These are phyloP conservation scores for Eufriesea mexicana DNA, from an alignment of 1,140 invertebrate genomes.

Conservation along the genomic window DNA sequence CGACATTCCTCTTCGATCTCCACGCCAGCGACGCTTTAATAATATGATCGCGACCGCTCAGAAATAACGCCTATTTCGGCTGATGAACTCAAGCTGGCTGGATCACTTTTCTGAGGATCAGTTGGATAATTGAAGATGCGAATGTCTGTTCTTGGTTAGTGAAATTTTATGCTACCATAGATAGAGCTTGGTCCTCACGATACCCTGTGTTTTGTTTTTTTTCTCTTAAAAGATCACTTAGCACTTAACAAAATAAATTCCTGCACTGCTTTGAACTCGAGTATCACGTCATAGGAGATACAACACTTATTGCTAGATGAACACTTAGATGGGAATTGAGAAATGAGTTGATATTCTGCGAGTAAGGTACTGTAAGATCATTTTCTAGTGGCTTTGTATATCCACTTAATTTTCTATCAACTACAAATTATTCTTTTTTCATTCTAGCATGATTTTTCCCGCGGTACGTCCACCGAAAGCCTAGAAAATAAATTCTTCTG, in stretches of 20 bases:
- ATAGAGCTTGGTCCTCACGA: no score
- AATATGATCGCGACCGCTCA: constrained; percentile 59
- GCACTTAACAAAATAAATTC: no score
- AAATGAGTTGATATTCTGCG: not conserved
- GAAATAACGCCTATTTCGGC: constrained; percentile 46
- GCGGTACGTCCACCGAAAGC: not conserved
- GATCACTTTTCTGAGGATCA: not conserved
- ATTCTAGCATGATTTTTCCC: not conserved
- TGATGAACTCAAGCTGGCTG: no score
- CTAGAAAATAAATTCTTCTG: not conserved
- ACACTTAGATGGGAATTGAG: not conserved
- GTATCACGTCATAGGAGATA: no score
- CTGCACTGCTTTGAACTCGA: no score
- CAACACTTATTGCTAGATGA: not conserved
- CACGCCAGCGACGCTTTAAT: constrained; percentile 64
- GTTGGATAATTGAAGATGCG: accelerated
- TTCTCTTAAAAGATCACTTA: no score
- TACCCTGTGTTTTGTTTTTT: no score
- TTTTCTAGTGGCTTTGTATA: not conserved
- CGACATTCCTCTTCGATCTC: constrained; percentile 81
- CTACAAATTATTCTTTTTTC: not conserved
- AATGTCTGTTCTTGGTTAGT: not conserved
- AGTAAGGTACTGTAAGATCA: not conserved
- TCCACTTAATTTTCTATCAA: not conserved
- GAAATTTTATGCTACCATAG: not conserved